These are phyloP conservation scores for Neosilurus hyrtlii DNA, from an alignment of 2,797 vertebrate genomes.

Conservation along the genomic window DNA sequence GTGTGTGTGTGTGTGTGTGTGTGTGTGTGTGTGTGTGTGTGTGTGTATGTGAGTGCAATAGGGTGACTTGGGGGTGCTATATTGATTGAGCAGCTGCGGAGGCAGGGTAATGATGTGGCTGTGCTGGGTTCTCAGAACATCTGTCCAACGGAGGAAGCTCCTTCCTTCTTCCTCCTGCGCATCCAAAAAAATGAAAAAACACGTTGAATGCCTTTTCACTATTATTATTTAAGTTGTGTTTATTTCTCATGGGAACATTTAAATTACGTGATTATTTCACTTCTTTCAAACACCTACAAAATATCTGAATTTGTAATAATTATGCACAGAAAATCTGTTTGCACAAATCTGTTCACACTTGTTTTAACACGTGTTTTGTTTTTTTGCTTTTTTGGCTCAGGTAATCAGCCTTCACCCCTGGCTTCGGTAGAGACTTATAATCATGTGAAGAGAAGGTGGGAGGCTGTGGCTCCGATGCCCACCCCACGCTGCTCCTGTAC, in stretches of 20 bases:
- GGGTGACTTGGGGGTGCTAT: slow-evolving; percentile 19
- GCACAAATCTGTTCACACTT: neutral
- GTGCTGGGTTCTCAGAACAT: slow-evolving; percentile 37
- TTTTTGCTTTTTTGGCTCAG: slow-evolving; percentile 61
- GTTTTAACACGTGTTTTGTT: slow-evolving; percentile 7
- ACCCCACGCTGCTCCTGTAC: slow-evolving; percentile 91
- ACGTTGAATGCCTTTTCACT: neutral
- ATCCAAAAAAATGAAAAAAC: neutral
- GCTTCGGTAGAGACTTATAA: slow-evolving; percentile 89
- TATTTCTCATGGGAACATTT: neutral
- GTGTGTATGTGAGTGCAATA: slow-evolving; percentile 20
- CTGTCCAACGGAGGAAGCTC: slow-evolving; percentile 21
- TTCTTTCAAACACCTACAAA: neutral
- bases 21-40: too few species aligned
- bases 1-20: too few species aligned
- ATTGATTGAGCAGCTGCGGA: slow-evolving; percentile 42
- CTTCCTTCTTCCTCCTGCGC: slow-evolving; percentile 3
- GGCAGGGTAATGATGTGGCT: slow-evolving; percentile 47
- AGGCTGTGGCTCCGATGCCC: slow-evolving; percentile 83
- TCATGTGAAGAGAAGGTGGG: slow-evolving; percentile 86
- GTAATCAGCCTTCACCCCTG: slow-evolving; percentile 90
- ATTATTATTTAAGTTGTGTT: neutral
- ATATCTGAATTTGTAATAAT: neutral
- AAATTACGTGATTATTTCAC: neutral
- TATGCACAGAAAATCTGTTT: neutral